phyloP scores from a whole-genome alignment of 2,797 vertebrate genomes.

The Anabas testudineus region DNA sequence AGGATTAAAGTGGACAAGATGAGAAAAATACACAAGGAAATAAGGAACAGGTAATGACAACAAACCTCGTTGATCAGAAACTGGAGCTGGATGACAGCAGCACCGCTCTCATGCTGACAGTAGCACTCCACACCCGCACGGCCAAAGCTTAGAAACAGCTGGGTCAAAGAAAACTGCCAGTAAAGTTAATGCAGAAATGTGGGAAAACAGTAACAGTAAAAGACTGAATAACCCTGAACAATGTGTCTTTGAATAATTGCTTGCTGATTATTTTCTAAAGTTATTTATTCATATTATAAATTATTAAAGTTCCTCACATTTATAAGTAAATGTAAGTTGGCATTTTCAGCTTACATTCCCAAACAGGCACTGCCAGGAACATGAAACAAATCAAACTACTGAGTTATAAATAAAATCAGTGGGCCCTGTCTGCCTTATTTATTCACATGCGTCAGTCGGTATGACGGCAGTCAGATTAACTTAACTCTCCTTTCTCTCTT shows the following conservation, averaged over 20 bases:
- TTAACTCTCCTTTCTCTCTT: slow-evolving; percentile 38
- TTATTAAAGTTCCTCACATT: not conserved
- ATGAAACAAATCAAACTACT: slow-evolving; percentile 43
- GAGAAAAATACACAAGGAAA: slow-evolving; percentile 34
- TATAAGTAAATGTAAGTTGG: not conserved
- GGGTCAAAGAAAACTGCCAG: slow-evolving; percentile 84
- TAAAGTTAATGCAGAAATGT: slow-evolving; percentile 11
- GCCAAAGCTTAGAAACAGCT: slow-evolving; percentile 88
- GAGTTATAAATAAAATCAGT: slow-evolving; percentile 72
- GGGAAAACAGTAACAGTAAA: not conserved
- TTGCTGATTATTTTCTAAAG: slow-evolving; percentile 1
- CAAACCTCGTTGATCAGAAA: slow-evolving; percentile 99
- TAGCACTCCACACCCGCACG: slow-evolving; percentile 97
- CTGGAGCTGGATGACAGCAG: slow-evolving; percentile 97
- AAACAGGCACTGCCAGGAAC: slow-evolving; percentile 18
- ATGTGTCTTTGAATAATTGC: not conserved
- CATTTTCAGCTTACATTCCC: slow-evolving; percentile 6
- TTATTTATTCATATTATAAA: not conserved
- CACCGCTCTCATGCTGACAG: slow-evolving; percentile 96
- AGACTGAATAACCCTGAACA: not conserved
- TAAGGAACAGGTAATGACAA: slow-evolving; percentile 24
- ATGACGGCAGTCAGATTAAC: slow-evolving; percentile 43
- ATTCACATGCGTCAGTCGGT: slow-evolving; percentile 66
- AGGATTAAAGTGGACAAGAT: not conserved
- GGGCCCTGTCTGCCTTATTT: slow-evolving; percentile 57